A percentile compares a stretch with the other conserved stretches of the same genome.
phyloP scores from a whole-genome alignment of 2,888 invertebrate genomes.

The Julus scandinavius region DNA sequence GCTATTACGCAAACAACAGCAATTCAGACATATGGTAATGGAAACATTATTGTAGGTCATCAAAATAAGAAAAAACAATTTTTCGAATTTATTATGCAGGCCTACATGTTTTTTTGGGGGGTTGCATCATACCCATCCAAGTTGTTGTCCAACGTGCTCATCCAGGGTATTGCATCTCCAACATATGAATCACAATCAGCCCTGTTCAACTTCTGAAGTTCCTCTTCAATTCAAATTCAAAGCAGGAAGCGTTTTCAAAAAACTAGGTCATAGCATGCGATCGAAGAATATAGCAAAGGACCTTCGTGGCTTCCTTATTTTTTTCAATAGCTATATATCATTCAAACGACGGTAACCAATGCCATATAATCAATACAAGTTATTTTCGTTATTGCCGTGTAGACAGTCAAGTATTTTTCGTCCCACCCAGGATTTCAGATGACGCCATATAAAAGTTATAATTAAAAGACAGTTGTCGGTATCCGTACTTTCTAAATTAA shows the following conservation, averaged over 20 bases:
- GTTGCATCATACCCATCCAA: neutral
- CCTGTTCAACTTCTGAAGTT: neutral
- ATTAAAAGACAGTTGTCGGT: neutral
- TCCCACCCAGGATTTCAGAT: neutral
- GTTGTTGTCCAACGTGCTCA: neutral
- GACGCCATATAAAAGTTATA: neutral
- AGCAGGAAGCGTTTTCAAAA: neutral
- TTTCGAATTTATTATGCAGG: neutral
- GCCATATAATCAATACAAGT: neutral
- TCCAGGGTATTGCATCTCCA: neutral
- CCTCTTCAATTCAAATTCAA: neutral
- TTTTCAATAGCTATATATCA: neutral
- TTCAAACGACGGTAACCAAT: neutral
- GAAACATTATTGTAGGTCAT: too few relatives aligned
- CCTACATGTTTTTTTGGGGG: neutral
- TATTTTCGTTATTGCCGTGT: neutral
- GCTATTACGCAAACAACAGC: too few relatives aligned
- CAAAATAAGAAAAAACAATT: too few relatives aligned
- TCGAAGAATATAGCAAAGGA: constrained; percentile 8
- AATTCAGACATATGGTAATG: too few relatives aligned
- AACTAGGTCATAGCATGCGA: neutral
- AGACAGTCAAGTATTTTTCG: neutral
- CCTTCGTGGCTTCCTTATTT: constrained; percentile 18
- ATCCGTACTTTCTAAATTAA: neutral
- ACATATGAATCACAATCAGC: neutral